Conservation (phyloP, 2,113 vertebrate genomes). For the Phaethon lepturus region DNA sequence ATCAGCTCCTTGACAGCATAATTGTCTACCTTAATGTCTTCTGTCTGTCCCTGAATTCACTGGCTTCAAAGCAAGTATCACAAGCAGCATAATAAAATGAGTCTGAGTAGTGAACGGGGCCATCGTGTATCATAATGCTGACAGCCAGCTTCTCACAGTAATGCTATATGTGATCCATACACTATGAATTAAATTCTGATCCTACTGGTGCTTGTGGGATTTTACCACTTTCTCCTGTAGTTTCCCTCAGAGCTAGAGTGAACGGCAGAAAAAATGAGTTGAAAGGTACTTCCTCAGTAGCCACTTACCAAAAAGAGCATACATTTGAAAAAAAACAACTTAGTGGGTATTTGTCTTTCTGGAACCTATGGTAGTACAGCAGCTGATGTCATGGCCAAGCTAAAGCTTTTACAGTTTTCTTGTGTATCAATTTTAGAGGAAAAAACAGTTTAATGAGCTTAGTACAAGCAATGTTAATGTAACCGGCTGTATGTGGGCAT, state of each 20-base stretch:
- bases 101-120: not conserved
- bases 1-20: not conserved
- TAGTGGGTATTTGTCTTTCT: not conserved
- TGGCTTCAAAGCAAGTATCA: not conserved
- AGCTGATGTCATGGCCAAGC: not conserved
- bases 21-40: not conserved
- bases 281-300: not conserved
- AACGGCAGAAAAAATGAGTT: not conserved
- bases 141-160: not conserved
- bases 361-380: not conserved
- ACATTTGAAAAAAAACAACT: not conserved
- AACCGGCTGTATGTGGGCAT: not conserved
- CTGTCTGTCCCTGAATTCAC: not conserved
- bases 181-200: not conserved
- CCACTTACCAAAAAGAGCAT: not conserved
- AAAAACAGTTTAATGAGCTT: not conserved
- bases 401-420: not conserved
- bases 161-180: not conserved
- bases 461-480: not conserved
- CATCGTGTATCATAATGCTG: not conserved
- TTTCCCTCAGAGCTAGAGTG: not conserved
- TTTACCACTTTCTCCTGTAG: not conserved
- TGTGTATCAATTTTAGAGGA: not conserved
- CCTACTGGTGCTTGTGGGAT: not conserved
- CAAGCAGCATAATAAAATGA: not conserved